These are phyloP conservation scores for Oscheius onirici DNA, from an alignment of 2,888 invertebrate species.

Conservation along the genomic window DNA sequence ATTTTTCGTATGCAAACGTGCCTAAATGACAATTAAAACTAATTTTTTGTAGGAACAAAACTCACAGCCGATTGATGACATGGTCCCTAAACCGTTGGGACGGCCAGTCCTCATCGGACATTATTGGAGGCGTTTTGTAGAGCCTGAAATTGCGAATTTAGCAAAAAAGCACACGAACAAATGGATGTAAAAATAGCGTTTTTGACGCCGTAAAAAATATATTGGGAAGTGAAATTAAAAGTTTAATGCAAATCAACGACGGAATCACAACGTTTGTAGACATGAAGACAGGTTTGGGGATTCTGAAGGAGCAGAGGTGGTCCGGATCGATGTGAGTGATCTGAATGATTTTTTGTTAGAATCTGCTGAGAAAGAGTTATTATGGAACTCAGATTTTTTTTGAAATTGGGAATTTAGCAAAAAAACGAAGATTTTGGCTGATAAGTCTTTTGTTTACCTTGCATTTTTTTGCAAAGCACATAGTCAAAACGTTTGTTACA, in stretches of 20 bases:
- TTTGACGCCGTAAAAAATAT: not conserved
- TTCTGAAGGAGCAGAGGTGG: not conserved
- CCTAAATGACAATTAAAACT: not conserved
- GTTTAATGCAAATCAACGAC: not conserved
- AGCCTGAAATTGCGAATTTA: not conserved
- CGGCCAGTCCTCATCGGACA: constrained; percentile 71
- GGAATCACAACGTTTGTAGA: not conserved
- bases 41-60: constrained; percentile 21
- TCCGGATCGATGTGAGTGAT: no score
- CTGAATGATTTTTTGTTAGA: no score
- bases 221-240: not conserved
- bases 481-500: not conserved
- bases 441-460: no score
- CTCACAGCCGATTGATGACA: constrained; percentile 70
- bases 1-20: no score
- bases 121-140: constrained; percentile 23
- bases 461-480: no score
- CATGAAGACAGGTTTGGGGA: not conserved
- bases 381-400: no score
- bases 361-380: no score
- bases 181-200: not conserved
- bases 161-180: not conserved
- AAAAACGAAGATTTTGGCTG: no score
- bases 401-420: no score
- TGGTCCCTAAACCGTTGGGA: constrained; percentile 70